A percentile compares a stretch with the other conserved stretches of the same genome.
Conservation (phyloP, 2,888 invertebrate species). For the Rambutsinella grinnellia region DNA sequence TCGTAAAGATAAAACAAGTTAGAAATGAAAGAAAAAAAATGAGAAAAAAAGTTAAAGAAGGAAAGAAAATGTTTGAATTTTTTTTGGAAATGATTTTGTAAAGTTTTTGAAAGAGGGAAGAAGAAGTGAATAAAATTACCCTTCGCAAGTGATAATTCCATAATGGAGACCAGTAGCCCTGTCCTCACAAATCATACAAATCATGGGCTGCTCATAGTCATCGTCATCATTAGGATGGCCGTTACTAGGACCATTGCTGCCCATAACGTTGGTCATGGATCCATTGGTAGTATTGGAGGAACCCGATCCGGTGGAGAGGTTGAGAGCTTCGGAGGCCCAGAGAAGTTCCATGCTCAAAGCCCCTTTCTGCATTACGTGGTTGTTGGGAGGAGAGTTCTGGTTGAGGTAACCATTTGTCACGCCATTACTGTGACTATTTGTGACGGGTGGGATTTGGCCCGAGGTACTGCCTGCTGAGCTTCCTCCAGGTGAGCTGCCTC, state of each 20-base stretch:
- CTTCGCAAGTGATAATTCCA: constrained; percentile 99
- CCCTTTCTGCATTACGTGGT: constrained; percentile 61
- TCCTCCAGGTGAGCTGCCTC: constrained; percentile 30
- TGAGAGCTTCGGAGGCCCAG: constrained; percentile 73
- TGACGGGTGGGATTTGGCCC: constrained; percentile 45
- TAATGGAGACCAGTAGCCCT: constrained; percentile 98
- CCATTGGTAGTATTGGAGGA: constrained; percentile 61
- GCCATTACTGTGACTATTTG: constrained; percentile 67
- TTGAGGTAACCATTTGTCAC: constrained; percentile 55
- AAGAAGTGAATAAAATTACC: constrained; percentile 72
- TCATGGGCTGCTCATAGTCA: constrained; percentile 93
- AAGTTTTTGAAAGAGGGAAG: constrained; percentile 25
- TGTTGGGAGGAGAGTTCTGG: constrained; percentile 61
- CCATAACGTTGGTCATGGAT: constrained; percentile 38
- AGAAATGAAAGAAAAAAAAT: background rate
- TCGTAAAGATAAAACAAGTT: background rate
- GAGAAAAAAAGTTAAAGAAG: constrained; percentile 18
- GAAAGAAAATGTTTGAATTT: constrained; percentile 9
- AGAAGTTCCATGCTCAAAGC: constrained; percentile 92
- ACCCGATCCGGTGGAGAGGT: constrained; percentile 63
- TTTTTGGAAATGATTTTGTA: constrained; percentile 18
- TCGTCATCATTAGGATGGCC: constrained; percentile 68
- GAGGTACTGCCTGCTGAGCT: constrained; percentile 25
- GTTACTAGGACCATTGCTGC: constrained; percentile 35
- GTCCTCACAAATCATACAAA: constrained; percentile 99